A percentile compares a stretch with the other conserved stretches of the same genome.
Evolutionary conservation across 2,113 vertebrate genomes (phyloP).

Genomic region (Strigops habroptila): DNA sequence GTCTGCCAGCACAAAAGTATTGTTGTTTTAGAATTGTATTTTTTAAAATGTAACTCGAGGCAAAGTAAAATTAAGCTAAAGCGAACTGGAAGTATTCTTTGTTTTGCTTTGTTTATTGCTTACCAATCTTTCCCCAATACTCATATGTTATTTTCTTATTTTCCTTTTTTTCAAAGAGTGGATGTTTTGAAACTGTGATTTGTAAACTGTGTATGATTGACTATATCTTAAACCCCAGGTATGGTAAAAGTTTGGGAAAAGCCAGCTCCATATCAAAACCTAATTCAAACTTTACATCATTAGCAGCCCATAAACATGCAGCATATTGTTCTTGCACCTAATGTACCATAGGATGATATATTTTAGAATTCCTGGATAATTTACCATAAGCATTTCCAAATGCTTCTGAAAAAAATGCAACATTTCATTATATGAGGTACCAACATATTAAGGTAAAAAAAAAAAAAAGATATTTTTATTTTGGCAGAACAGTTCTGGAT

Average conservation of each 20-base stretch:
- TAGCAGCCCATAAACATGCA: not conserved
- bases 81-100: not conserved
- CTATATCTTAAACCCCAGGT: not conserved
- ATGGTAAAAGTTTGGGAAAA: not conserved
- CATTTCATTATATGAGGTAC: not conserved
- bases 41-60: not conserved
- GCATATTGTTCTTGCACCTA: not conserved
- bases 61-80: not conserved
- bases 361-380: slow-evolving; percentile 1
- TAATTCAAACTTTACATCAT: not conserved
- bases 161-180: not conserved
- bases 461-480: not conserved
- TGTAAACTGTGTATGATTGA: not conserved
- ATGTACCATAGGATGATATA: not conserved
- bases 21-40: not conserved
- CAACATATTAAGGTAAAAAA: not conserved
- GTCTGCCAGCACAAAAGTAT: not conserved
- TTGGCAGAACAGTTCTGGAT: not conserved
- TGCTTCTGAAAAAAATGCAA: not conserved
- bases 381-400: not conserved
- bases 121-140: not conserved
- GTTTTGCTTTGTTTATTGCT: not conserved
- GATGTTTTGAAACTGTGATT: not conserved
- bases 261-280: not conserved
- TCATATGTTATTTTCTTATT: not conserved